These are phyloP conservation scores for Cirrhinus mrigala DNA, from an alignment of 2,797 vertebrate species.

Conservation along the genomic window DNA sequence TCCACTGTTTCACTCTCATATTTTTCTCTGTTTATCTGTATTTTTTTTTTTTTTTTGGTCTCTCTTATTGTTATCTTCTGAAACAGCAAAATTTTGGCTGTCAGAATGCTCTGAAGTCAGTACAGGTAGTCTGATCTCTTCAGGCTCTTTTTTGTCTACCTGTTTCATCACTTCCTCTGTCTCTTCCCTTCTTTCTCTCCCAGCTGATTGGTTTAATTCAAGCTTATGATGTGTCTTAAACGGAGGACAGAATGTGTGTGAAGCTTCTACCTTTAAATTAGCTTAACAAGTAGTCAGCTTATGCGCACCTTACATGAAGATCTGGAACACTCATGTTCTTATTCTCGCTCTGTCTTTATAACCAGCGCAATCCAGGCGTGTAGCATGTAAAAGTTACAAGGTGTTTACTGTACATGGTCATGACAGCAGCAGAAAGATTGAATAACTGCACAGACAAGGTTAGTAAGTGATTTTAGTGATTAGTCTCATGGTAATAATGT, in stretches of 20 bases:
- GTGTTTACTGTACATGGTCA: not conserved
- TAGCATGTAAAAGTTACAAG: not conserved
- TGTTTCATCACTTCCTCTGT: slow-evolving; percentile 35
- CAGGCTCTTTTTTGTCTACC: slow-evolving; percentile 7
- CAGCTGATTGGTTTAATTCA: not conserved
- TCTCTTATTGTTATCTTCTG: not conserved
- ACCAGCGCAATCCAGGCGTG: not conserved
- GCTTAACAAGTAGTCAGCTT: slow-evolving; percentile 71
- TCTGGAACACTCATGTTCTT: slow-evolving; percentile 23
- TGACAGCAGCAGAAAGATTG: not conserved
- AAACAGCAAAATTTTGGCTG: not conserved
- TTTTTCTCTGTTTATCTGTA: not conserved
- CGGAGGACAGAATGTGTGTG: slow-evolving; percentile 73
- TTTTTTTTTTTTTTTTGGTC: not conserved
- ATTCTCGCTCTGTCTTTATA: not conserved
- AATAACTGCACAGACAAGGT: not conserved
- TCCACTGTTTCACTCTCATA: not conserved
- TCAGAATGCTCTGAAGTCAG: slow-evolving; percentile 3
- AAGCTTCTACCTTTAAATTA: slow-evolving; percentile 74
- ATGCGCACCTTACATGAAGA: slow-evolving; percentile 65
- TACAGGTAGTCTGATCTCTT: not conserved
- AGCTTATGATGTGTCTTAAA: slow-evolving; percentile 61
- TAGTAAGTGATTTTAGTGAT: not conserved
- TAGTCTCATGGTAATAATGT: not conserved
- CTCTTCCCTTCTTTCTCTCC: slow-evolving; percentile 47